Conservation (phyloP, 2,797 vertebrate species). For the Myotis vivesi region DNA sequence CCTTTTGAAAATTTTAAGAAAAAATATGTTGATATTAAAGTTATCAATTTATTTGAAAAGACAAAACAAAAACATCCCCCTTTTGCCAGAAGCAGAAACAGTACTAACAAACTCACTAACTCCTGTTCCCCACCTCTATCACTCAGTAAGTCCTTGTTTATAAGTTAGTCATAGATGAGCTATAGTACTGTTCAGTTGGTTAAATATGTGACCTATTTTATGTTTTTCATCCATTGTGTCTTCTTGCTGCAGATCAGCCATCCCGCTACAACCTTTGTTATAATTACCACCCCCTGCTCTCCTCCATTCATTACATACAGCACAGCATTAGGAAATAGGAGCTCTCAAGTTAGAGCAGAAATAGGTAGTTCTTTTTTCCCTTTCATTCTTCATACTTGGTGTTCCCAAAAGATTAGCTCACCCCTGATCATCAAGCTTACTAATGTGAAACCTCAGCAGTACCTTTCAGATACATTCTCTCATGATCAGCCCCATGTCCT, state of each 20-base stretch:
- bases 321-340: background rate
- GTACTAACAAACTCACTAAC: background rate
- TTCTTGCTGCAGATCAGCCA: background rate
- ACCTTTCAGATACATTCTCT: background rate
- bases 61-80: background rate
- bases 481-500: background rate
- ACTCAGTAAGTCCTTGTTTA: background rate
- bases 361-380: background rate
- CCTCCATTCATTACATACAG: background rate
- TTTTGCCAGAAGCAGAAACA: background rate
- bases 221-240: background rate
- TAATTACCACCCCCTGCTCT: background rate
- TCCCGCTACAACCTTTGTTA: background rate
- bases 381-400: background rate
- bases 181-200: background rate
- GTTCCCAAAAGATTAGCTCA: background rate
- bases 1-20: background rate
- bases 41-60: background rate
- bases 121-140: background rate
- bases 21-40: background rate
- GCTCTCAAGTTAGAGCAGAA: slow-evolving; percentile 27
- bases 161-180: background rate
- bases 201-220: slow-evolving; percentile 11
- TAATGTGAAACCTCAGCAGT: slow-evolving; percentile 57
- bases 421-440: background rate